Base-by-base conservation (phyloP, 2,888 invertebrate genomes). In the Tridacna gigas region DNA sequence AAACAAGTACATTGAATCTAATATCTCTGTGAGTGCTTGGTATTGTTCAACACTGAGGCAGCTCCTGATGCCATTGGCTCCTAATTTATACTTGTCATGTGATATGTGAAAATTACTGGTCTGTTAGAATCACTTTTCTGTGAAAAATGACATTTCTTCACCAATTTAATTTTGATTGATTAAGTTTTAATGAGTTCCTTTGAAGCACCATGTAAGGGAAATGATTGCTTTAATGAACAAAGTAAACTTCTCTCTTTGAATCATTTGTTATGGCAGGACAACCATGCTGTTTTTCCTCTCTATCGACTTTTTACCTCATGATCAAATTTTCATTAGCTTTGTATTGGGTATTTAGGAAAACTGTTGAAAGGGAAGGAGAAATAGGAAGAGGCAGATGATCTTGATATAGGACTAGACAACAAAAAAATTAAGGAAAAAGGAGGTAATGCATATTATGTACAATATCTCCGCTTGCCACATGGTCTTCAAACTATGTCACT, bases 71-170 rank as follows among this genome's bases (percentile, higher is more conserved):
- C 63, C 22, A 13, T 26, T 63, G 63, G 25, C 63, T n/a, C 3
- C 63, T 71, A 51, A 71, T 71, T 71, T 26, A 51, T 47, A 51
- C 47, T 71, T 71, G 71, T 71, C 71, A 51, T 71, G 47, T 71
- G 71, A 51, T 12, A 51, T 22, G 51, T 51, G 26, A 69, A 69
- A 22, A 13, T 20, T 18, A 28, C 18, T 18, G 26, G 18, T n/a
- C 37, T 78, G 71, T 79, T 25, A 37, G 47, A 25, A 74, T 73
- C 37, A 79, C 63, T 25, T 73, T 79, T 74, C 79, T 73, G 67
- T 65, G 25, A 78, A 63, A 51, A 73, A 63, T 74, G 63, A 79
- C 79, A 79, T 28, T 48, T 74, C 74, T 71, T 71, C 71, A 71
- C 47, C 71, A 71, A 71, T 71, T 71, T 71, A 51, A 71, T 71